phyloP scores from a whole-genome alignment of 2,113 vertebrate genomes.

The Felis chaus region DNA sequence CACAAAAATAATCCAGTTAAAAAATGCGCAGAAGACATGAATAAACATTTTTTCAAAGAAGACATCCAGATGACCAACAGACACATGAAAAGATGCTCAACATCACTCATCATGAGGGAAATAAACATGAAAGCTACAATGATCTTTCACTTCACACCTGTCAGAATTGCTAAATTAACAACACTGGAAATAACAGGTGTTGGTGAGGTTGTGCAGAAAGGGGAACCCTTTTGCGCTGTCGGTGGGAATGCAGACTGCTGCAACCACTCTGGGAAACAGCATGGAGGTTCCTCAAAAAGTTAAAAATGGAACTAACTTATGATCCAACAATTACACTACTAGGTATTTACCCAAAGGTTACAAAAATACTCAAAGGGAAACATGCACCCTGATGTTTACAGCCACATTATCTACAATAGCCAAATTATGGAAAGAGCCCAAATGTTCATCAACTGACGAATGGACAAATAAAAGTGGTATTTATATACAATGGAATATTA shows the following conservation, averaged over 20 bases:
- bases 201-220: not conserved
- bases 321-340: not conserved
- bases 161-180: not conserved
- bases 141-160: not conserved
- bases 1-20: not conserved
- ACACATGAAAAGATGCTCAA: not conserved
- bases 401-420: not conserved
- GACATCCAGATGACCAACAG: not conserved
- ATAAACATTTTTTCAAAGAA: not conserved
- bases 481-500: not conserved
- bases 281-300: not conserved
- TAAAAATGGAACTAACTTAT: not conserved
- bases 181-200: not conserved
- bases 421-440: not conserved
- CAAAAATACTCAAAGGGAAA: not conserved
- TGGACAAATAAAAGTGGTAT: not conserved
- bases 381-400: not conserved
- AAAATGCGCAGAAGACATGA: not conserved
- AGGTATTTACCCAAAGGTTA: not conserved
- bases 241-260: not conserved
- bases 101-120: not conserved
- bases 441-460: not conserved
- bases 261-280: not conserved
- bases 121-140: not conserved
- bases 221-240: not conserved